Base-by-base conservation (phyloP, 2,797 vertebrate species). In the Nyctibius grandis region DNA sequence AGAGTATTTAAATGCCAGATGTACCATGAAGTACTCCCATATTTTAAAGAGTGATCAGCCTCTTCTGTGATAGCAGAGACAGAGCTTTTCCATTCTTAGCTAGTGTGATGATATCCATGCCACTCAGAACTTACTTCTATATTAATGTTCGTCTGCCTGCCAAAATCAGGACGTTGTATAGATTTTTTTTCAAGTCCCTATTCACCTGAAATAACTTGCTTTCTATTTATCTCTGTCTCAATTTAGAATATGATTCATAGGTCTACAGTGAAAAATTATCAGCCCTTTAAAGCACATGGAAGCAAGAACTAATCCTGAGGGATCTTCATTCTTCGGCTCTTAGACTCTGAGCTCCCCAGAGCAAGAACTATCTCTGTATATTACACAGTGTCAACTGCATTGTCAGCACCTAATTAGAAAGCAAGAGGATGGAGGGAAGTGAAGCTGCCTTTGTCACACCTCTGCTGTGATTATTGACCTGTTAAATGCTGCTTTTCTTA, bases 201-300 rank as follows among this genome's bases (percentile, higher is more conserved):
- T 94, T 86, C 94, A 96, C 96, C 94, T 96, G 94, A 97, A 95
- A 96, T 95, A 96, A 69, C 92, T 93, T 94, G 83, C 83, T 95
- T 96, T 95, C 94, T 96, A 89, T 96, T 96, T 96, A 95, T 90
- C 85, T 93, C 65, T 88, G 34, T 84, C 94, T 96, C 69, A 78
- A 51, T 75, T 96, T 91, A 88, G 92, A 94, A 91, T 60, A 74
- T 96, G 89, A 93, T 93, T 96, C 95, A 93, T 76, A 86, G 82
- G 63, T 90, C 88, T 94, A 59, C 85, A 73, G 31, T 67, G 82
- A 95, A 95, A 96, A 93, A 95, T 86, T 90, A 96, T 63, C 89
- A 84, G 74, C 36, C 42, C n/a, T 91, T 86, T 80, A 61, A 88
- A 96, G 82, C 59, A 69, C 42, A 19, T 33, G 34, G 82, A 94